Base-by-base conservation (phyloP, 2,113 vertebrate genomes). In the Hemiprocne comata region DNA sequence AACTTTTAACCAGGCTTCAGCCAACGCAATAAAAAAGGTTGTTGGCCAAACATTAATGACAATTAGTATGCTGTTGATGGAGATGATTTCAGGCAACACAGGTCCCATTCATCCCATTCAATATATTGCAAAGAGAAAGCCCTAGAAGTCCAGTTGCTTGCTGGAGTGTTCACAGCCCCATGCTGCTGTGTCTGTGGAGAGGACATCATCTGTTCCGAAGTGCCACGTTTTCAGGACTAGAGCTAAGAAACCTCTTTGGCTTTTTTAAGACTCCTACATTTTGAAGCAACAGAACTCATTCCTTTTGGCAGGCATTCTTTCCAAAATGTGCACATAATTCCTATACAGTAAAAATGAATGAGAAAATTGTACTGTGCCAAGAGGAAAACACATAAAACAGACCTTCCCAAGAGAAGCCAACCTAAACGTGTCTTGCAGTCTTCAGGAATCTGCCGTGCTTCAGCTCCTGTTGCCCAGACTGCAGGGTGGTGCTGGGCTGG, bases 181-280 rank as follows among this genome's bases (percentile, higher is more conserved):
- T 0, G 0, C 26, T 0, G 0, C 69, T 17, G 4, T 53, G 21
- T 29, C 54, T 93, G 83, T 66, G 26, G 36, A 92, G 58, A 69
- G 60, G 15, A 64, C 16, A 83, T 80, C 1, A 1, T 42, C 57
- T 79, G 25, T 64, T 46, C 72, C 64, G 33, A 90, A 92, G 13
- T 93, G 94, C 77, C 94, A 96, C 88, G 51, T 95, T 94, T 95
- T 90, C 83, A 94, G 74, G 77, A 60, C 24, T 58, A 87, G 26
- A 70, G 18, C 28, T 89, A 57, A 89, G 85, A 67, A 95, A 57
- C 14, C 9, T 66, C 19, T 61, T 66, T 33, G 23, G 17, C 17
- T 87, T 90, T 94, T 93, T 76, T 46, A 79, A 89, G 60, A 69
- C 34, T 72, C 29, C 69, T 17, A 48, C 16, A 9, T 67, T 92